Evolutionary conservation across 2,888 invertebrate genomes (phyloP).

Genomic region (Caenorhabditis imperialis): DNA sequence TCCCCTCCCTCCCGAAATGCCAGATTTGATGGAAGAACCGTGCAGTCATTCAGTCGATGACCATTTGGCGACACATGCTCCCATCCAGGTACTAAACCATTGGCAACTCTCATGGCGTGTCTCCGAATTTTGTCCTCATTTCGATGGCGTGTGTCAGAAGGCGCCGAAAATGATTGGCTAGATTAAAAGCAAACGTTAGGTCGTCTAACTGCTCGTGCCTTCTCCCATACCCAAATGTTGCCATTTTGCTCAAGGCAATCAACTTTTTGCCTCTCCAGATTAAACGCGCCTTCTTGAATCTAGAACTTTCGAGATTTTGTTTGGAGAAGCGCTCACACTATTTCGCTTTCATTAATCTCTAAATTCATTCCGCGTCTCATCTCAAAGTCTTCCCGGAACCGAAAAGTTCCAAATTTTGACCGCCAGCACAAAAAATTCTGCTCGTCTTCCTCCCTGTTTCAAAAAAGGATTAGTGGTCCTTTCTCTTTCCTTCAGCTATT

Average conservation of each 20-base stretch:
- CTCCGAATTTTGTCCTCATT: background rate
- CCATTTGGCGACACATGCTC: conserved; percentile 56
- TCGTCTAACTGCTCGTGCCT: conserved; percentile 7
- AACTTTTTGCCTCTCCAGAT: conserved; percentile 46
- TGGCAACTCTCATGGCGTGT: background rate
- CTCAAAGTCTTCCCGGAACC: background rate
- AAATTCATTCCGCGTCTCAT: conserved; percentile 2
- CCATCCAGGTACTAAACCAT: conserved; percentile 53
- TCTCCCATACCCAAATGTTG: conserved; percentile 27
- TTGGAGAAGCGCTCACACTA: no score
- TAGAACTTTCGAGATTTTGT: conserved; percentile 31
- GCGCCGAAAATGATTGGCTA: conserved; percentile 40
- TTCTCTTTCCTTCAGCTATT: conserved; percentile 8
- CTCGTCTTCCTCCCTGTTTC: conserved; percentile 14
- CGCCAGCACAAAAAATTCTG: background rate
- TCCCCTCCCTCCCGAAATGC: background rate
- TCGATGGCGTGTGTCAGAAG: conserved; percentile 3
- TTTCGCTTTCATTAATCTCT: conserved; percentile 6
- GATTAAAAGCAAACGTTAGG: conserved; percentile 28
- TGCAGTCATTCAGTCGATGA: background rate
- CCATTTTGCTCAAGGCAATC: conserved; percentile 51
- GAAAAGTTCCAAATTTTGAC: conserved; percentile 25
- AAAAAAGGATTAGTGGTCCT: conserved; percentile 43
- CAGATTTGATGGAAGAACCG: background rate
- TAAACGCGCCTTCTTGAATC: conserved; percentile 26